Evolutionary conservation across 2,797 vertebrate genomes (phyloP), one percentile per base, ranked within the genome.

Genomic region (Gadopsis marmoratus): DNA sequence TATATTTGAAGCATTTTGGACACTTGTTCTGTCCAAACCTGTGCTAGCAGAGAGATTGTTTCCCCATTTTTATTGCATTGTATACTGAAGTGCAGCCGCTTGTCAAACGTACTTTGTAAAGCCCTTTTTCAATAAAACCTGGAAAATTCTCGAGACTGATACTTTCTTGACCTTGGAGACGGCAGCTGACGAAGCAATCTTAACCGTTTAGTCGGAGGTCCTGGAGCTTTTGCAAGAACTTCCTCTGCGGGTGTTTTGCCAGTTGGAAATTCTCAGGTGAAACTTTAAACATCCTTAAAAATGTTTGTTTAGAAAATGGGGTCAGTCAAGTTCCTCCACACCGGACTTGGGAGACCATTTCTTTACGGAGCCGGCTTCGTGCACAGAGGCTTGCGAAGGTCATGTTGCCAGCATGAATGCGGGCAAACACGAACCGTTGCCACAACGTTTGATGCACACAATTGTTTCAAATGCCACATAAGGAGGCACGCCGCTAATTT

Each of bases 111-210:
- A 55, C 79, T 89, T 92, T 93, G 83, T 90, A 89, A 90, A 89
- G 66, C 60, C 45, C 50, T 86, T 92, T 93, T 92, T 50, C 81
- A 91, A 93, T 92, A 91, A 93, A 93, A 83, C 16, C 11, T 50
- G 16, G 23, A 50, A 71, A 71, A 43, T 17, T 10, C 29, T 17
- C 1, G 4, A 11, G 12, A 26, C 7, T 12, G n/a, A 0, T 39
- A 37, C 0, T 26, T n/a, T 47, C 19, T 23, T 19, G 13, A 53
- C n/a, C 26, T 7, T 5, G 16, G 19, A 65, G 13, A 51, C n/a
- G 29, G 33, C 3, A n/a, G 9, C 1, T 45, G 26, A 31, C 19
- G 19, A 37, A 50, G n/a, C 7, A 6, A 3, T 54, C 17, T 4
- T 7, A 8, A 9, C 33, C 23, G 21, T 21, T 19, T 35, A 10